Evolutionary conservation across 2,888 invertebrate genomes (phyloP).

Genomic region (Perithous albicinctus): DNA sequence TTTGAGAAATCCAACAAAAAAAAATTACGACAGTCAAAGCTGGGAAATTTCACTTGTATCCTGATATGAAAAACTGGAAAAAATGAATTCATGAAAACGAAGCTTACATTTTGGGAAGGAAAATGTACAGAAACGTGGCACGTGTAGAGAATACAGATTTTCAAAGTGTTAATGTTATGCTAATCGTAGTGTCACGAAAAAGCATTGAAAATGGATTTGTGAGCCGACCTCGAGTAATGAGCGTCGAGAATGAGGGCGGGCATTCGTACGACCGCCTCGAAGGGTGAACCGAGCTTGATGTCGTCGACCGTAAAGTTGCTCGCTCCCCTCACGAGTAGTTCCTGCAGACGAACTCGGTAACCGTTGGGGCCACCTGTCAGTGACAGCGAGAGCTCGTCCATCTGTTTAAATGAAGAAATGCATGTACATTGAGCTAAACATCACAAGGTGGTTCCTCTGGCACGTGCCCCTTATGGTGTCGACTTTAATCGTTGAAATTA

Average conservation of each 20-base stretch:
- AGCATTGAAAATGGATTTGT: constrained; percentile 7
- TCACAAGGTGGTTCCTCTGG: constrained; percentile 41
- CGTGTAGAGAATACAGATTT: neutral
- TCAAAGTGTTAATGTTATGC: neutral
- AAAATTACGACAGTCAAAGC: too few species aligned
- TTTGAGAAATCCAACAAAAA: neutral
- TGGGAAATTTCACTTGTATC: too few species aligned
- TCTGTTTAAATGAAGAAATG: constrained; percentile 75
- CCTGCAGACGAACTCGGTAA: constrained; percentile 85
- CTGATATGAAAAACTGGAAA: too few species aligned
- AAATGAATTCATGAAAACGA: too few species aligned
- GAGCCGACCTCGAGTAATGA: constrained; percentile 86
- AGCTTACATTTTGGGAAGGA: too few species aligned
- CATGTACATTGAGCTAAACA: constrained; percentile 6
- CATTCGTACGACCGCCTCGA: constrained; percentile 88
- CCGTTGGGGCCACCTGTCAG: constrained; percentile 85
- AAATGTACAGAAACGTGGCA: too few species aligned
- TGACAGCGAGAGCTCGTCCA: constrained; percentile 86
- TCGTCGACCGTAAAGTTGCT: constrained; percentile 85
- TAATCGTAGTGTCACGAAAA: neutral
- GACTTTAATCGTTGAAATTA: constrained; percentile 29
- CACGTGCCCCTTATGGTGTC: constrained; percentile 48
- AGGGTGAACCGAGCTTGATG: constrained; percentile 87
- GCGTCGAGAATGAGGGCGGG: constrained; percentile 89
- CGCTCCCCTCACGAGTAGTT: constrained; percentile 84